Conservation (phyloP, 1,140 invertebrate genomes). For the Batillaria attramentaria region DNA sequence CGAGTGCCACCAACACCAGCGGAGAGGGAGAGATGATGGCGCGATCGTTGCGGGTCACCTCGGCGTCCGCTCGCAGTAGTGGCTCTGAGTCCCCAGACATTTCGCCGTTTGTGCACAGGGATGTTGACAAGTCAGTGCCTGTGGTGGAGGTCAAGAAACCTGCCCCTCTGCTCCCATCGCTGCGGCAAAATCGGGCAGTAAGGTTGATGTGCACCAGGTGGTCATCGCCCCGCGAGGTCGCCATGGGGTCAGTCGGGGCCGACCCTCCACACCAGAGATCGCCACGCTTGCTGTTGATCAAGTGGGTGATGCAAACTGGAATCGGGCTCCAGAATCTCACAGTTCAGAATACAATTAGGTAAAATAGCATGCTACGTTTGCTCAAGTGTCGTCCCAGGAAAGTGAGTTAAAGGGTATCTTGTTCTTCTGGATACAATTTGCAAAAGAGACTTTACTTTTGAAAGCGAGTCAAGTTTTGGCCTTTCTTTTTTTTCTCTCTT, state of each 20-base stretch:
- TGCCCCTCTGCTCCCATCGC: constrained; percentile 53
- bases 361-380: not conserved
- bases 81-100: constrained; percentile 55
- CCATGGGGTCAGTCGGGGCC: constrained; percentile 29
- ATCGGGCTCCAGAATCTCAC: constrained; percentile 49
- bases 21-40: constrained; percentile 7
- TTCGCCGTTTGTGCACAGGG: constrained; percentile 48
- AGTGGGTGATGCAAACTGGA: constrained; percentile 46
- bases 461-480: not conserved
- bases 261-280: constrained; percentile 47
- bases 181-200: constrained; percentile 20
- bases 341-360: constrained; percentile 57
- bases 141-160: constrained; percentile 43
- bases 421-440: not conserved
- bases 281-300: constrained; percentile 56
- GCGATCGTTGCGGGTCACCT: constrained; percentile 22
- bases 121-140: constrained; percentile 25
- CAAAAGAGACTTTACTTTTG: not conserved
- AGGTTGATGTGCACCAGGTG: constrained; percentile 36
- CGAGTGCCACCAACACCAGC: constrained; percentile 15
- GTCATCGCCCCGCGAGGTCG: constrained; percentile 34
- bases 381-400: too few relatives aligned
- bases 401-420: too few relatives aligned
- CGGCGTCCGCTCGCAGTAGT: constrained; percentile 40
- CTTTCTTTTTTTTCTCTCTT: not conserved